These are phyloP conservation scores for Capreolus pygargus DNA, from an alignment of 2,113 vertebrate genomes.

Conservation along the genomic window DNA sequence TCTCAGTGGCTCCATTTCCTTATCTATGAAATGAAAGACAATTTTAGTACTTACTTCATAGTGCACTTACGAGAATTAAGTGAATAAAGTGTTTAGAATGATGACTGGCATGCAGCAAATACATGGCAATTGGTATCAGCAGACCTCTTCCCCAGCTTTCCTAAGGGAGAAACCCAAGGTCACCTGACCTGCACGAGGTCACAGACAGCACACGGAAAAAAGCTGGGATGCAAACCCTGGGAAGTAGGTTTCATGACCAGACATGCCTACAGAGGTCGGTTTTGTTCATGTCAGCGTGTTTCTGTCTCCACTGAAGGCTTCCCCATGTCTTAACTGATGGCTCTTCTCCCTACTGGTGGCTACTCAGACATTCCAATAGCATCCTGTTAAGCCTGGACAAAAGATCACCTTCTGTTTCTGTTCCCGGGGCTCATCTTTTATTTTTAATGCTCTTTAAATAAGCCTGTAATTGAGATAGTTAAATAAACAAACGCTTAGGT, in stretches of 20 bases:
- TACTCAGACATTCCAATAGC: not conserved
- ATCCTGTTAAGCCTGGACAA: not conserved
- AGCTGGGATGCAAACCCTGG: not conserved
- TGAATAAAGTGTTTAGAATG: not conserved
- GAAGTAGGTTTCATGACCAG: not conserved
- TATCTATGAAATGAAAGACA: not conserved
- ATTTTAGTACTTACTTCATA: not conserved
- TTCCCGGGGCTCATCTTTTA: not conserved
- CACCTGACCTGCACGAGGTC: not conserved
- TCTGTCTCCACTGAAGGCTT: not conserved
- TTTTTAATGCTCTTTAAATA: slow-evolving; percentile 5
- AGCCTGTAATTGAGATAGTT: slow-evolving; percentile 19
- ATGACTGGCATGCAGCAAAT: accelerated
- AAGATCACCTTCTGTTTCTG: not conserved
- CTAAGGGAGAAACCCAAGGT: not conserved
- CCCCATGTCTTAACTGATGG: not conserved
- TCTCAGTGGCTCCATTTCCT: not conserved
- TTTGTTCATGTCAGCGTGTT: not conserved
- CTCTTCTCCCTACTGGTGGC: not conserved
- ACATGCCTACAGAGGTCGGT: accelerated
- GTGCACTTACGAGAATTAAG: not conserved
- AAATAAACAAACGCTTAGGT: slow-evolving; percentile 28
- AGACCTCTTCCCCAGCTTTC: not conserved
- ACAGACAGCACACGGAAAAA: accelerated
- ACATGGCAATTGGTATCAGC: accelerated